Conservation (phyloP, 1,140 invertebrate genomes). For the Lamellibrachia luymesi region DNA sequence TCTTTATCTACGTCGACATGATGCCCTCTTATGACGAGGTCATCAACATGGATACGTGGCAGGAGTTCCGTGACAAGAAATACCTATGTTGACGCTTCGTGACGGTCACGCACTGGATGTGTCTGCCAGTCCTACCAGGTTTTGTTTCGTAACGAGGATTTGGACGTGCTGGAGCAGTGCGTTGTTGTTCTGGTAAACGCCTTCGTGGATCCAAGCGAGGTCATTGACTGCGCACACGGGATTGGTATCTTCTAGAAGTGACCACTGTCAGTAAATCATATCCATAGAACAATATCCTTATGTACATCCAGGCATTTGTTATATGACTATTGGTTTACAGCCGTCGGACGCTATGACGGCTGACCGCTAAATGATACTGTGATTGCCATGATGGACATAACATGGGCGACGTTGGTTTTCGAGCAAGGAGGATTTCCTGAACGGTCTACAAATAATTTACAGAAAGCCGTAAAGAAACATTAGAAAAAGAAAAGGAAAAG, state of each 20-base stretch:
- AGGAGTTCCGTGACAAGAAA: conserved; percentile 29
- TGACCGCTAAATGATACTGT: neutral
- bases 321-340: neutral
- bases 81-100: conserved; percentile 21
- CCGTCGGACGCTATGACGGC: neutral
- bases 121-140: too few relatives aligned
- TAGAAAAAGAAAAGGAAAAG: neutral
- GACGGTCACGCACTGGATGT: neutral
- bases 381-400: neutral
- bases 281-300: neutral
- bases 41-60: conserved; percentile 29
- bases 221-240: neutral
- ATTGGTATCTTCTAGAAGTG: neutral
- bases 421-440: neutral
- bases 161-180: neutral
- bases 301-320: neutral
- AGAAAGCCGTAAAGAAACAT: neutral
- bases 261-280: neutral
- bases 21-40: conserved; percentile 28
- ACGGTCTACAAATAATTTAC: neutral
- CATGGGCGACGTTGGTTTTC: neutral
- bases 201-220: too few relatives aligned
- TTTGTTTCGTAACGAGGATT: too few relatives aligned
- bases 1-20: conserved; percentile 34
- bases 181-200: too few relatives aligned